Evolutionary conservation across 2,888 invertebrate species (phyloP), one percentile per base, ranked within the genome.

Genomic region (Timema cristinae): DNA sequence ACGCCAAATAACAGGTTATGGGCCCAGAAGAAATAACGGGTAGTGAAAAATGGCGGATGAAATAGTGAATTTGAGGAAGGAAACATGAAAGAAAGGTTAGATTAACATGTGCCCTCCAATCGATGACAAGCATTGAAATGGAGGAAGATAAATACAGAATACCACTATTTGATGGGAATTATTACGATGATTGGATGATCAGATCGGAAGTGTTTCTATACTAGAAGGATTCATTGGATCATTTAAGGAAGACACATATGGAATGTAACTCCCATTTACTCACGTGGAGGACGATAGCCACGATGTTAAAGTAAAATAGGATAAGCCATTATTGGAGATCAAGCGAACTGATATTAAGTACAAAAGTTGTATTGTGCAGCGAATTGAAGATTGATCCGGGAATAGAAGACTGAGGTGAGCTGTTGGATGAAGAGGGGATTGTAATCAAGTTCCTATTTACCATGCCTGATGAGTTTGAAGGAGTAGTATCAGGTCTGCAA

Each of bases 301-400:
- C 1, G 2, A 52, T 13, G 54, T 52, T 13, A 52, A 52, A 52
- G 54, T 52, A 10, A 52, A 1, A 52, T 2, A 52, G 54, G 54
- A 52, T 13, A 52, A 52, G 54, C 1, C 54, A 52, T 52, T 52
- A 52, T n/a, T 52, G 54, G 54, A 52, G n/a, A 52, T 52, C 54
- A 52, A 52, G n/a, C 54, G 54, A 10, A 52, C 54, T 2, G 54
- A 52, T 48, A 69, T 63, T 9, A 69, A 8, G 16, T 69, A 56
- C 54, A 69, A 69, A 59, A 69, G 59, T 59, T 56, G 66, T 13
- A 59, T 69, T 10, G 69, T 69, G 54, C 69, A 69, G 50, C 59
- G 69, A 56, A 69, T 59, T 16, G 6, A 69, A 59, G 69, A 69
- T 50, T 52, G 54, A 4, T 52, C n/a, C 54, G 54, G 54, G 1